Conservation (phyloP, 2,113 vertebrate species). For the Malurus elegans region DNA sequence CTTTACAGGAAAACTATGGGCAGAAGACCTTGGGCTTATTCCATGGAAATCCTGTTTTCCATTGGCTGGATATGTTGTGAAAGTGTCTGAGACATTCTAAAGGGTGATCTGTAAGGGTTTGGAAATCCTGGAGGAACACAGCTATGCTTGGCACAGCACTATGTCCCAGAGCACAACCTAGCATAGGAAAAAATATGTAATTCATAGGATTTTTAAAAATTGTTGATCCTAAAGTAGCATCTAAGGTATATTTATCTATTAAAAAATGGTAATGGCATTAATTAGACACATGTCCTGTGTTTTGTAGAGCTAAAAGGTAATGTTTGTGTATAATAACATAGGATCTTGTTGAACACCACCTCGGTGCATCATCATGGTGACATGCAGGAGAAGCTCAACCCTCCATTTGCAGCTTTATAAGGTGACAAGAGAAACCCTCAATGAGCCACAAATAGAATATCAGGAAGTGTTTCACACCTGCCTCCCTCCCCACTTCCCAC, state of each 20-base stretch:
- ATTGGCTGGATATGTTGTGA: rapidly evolving
- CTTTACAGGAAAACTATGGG: background rate
- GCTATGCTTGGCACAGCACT: rapidly evolving
- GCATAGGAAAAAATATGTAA: background rate
- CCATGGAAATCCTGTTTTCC: background rate
- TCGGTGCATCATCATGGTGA: background rate
- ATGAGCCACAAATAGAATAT: background rate
- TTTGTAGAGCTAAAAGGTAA: background rate
- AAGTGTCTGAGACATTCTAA: background rate
- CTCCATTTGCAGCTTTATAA: constrained; percentile 23
- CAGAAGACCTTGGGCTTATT: background rate
- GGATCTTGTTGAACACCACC: background rate
- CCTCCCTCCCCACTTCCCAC: background rate
- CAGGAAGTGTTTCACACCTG: background rate
- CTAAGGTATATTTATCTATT: background rate
- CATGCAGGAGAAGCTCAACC: background rate
- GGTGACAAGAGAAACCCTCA: constrained; percentile 18
- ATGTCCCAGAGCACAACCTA: background rate
- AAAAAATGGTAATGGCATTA: background rate
- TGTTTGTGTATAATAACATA: background rate
- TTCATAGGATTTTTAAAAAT: background rate
- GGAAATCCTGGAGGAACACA: background rate
- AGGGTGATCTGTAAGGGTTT: background rate
- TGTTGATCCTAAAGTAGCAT: background rate
- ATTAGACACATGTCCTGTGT: background rate